Conservation (phyloP, 2,113 vertebrate genomes). For the Paradisaea rubra region DNA sequence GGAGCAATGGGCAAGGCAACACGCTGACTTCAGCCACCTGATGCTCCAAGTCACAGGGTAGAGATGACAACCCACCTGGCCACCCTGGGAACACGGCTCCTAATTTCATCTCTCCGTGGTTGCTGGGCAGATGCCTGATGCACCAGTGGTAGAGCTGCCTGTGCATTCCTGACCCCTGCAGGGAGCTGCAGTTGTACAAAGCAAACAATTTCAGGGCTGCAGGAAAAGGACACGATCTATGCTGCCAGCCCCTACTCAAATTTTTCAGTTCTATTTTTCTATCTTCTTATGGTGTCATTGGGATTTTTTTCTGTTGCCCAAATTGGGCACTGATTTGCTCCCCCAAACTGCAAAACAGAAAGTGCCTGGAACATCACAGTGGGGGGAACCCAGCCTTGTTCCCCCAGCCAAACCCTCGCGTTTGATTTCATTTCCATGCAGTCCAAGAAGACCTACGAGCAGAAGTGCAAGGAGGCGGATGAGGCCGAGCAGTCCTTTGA, state of each 20-base stretch:
- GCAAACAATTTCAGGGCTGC: background rate
- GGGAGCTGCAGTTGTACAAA: background rate
- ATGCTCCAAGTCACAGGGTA: background rate
- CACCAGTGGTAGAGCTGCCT: background rate
- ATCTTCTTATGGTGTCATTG: fast-evolving
- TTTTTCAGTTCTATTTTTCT: background rate
- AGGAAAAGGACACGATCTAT: background rate
- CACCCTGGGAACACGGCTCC: fast-evolving
- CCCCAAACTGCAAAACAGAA: background rate
- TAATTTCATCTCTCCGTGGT: fast-evolving
- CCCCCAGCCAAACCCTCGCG: background rate
- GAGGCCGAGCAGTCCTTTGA: slow-evolving; percentile 81
- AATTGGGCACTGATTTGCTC: background rate
- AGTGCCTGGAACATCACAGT: background rate
- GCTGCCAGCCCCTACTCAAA: background rate
- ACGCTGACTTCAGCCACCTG: background rate
- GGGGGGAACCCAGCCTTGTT: background rate
- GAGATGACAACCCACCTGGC: background rate
- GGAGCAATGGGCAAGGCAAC: background rate
- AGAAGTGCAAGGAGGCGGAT: slow-evolving; percentile 87
- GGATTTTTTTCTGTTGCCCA: background rate
- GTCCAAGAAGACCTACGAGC: slow-evolving; percentile 88
- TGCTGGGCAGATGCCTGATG: background rate
- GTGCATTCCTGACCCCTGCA: background rate
- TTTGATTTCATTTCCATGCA: slow-evolving; percentile 27